Evolutionary conservation across 2,113 vertebrate genomes (phyloP).

Genomic region (Pipra filicauda): DNA sequence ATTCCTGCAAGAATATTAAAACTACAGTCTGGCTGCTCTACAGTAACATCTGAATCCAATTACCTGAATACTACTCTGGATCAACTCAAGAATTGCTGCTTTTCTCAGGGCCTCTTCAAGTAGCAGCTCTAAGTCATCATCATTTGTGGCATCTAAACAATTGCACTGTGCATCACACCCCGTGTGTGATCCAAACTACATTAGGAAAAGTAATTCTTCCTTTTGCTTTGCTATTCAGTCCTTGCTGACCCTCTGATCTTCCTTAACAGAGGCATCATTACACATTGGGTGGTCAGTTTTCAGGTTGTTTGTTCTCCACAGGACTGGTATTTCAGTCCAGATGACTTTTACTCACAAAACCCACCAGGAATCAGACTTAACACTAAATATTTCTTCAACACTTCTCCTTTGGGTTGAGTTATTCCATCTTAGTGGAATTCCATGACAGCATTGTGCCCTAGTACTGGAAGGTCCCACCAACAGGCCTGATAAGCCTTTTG

Average conservation of each 20-base stretch:
- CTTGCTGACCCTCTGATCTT: background rate
- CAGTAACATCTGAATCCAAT: constrained; percentile 20
- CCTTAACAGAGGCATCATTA: background rate
- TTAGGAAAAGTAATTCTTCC: background rate
- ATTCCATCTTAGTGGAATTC: background rate
- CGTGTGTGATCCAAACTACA: fast-evolving
- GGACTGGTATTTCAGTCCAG: background rate
- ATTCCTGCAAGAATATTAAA: background rate
- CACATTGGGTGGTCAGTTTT: background rate
- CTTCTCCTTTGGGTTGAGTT: background rate
- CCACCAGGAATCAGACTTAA: background rate
- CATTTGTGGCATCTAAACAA: background rate
- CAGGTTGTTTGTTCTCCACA: background rate
- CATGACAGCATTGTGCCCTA: background rate
- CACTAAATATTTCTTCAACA: background rate
- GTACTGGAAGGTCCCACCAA: background rate
- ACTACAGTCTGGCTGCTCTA: background rate
- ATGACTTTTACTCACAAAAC: background rate
- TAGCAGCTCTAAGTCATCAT: background rate
- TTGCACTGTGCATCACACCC: background rate
- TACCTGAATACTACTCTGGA: background rate
- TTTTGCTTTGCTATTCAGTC: background rate
- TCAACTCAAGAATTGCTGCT: background rate
- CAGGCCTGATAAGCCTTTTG: background rate
- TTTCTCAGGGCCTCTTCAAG: background rate